A percentile compares a stretch with the other conserved stretches of the same genome.
These are phyloP conservation scores for Mormoops blainvillei DNA, from an alignment of 2,113 vertebrate genomes.

Conservation along the genomic window DNA sequence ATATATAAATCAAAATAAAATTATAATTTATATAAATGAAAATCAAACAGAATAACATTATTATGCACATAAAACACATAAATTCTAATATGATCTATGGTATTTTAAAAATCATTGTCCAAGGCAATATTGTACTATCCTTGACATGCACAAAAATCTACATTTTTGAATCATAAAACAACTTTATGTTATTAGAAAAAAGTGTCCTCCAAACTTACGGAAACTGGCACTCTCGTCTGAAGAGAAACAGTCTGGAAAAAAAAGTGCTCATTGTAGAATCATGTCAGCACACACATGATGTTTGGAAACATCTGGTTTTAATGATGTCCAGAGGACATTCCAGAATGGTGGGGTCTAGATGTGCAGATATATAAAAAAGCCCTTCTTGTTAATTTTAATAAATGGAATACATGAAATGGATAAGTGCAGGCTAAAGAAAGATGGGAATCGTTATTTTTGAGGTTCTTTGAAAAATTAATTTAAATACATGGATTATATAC, in stretches of 20 bases:
- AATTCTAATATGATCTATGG: constrained; percentile 4
- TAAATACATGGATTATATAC: constrained; percentile 54
- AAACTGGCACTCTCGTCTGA: constrained; percentile 70
- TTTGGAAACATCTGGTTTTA: constrained; percentile 81
- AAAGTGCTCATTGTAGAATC: constrained; percentile 77
- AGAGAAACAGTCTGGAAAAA: constrained; percentile 72
- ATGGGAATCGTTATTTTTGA: neutral
- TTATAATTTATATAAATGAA: constrained; percentile 32
- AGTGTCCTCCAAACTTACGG: constrained; percentile 64
- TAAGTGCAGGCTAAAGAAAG: neutral
- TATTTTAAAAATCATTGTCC: constrained; percentile 35
- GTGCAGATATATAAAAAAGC: constrained; percentile 74
- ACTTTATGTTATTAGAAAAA: constrained; percentile 64
- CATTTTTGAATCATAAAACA: constrained; percentile 64
- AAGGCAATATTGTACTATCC: neutral
- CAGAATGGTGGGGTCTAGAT: constrained; percentile 80
- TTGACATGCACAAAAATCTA: constrained; percentile 26
- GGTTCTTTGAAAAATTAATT: neutral
- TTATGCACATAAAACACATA: neutral
- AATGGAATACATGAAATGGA: constrained; percentile 41
- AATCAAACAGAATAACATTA: constrained; percentile 38
- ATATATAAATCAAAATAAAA: neutral
- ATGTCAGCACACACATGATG: constrained; percentile 77
- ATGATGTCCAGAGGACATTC: constrained; percentile 79
- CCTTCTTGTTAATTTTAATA: constrained; percentile 75